Conservation (phyloP, 2,113 vertebrate genomes). For the Chloebia gouldiae region DNA sequence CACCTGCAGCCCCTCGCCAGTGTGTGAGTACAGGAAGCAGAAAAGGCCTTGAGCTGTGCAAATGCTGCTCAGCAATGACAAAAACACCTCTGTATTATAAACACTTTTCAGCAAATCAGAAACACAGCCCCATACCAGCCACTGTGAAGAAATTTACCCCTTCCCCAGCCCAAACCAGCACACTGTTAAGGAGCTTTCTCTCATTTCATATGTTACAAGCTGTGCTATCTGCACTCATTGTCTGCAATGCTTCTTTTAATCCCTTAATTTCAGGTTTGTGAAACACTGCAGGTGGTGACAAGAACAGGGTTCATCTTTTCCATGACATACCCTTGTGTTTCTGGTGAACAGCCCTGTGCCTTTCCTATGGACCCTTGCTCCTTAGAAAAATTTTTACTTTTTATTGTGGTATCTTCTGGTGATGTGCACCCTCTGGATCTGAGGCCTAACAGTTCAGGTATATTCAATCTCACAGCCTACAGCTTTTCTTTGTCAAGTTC, state of each 20-base stretch:
- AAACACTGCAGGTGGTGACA: background rate
- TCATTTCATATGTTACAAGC: background rate
- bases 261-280: background rate
- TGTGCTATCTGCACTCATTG: background rate
- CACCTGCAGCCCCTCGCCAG: background rate
- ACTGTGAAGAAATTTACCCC: background rate
- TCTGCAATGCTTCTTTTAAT: background rate
- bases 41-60: background rate
- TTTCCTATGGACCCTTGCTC: background rate
- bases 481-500: background rate
- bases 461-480: background rate
- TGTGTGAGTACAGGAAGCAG: rapidly evolving
- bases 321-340: background rate
- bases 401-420: background rate
- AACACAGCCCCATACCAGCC: too few species aligned
- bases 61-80: background rate
- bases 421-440: background rate
- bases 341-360: background rate
- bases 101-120: background rate
- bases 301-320: background rate
- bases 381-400: background rate
- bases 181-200: rapidly evolving
- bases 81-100: background rate
- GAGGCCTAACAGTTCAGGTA: rapidly evolving
- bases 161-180: background rate